Evolutionary conservation across 2,888 invertebrate genomes (phyloP).

Genomic region (Gymnosoma rotundatum): DNA sequence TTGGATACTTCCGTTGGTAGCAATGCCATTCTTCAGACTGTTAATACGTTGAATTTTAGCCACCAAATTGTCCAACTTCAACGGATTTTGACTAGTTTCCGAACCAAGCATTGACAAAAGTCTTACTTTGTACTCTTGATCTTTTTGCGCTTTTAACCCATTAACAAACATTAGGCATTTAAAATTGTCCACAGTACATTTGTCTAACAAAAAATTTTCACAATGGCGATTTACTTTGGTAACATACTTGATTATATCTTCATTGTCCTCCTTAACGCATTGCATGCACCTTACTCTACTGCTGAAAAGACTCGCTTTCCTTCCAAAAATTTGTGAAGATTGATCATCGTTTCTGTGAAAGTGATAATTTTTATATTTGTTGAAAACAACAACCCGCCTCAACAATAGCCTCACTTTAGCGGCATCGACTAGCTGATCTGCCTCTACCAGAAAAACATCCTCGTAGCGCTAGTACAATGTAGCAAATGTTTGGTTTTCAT

Average conservation of each 20-base stretch:
- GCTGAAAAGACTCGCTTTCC: too few relatives aligned
- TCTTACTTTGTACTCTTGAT: constrained; percentile 44
- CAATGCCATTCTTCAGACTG: constrained; percentile 18
- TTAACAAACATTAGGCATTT: constrained; percentile 52
- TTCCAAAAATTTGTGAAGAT: too few relatives aligned
- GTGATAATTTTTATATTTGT: too few relatives aligned
- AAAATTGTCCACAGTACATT: constrained; percentile 47
- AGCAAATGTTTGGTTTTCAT: too few relatives aligned
- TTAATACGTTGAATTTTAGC: constrained; percentile 27
- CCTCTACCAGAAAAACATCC: too few relatives aligned
- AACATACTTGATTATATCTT: constrained; percentile 13
- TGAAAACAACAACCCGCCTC: too few relatives aligned
- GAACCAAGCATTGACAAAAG: constrained; percentile 37
- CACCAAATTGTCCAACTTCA: constrained; percentile 25
- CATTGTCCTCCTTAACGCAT: too few relatives aligned
- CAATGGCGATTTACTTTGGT: constrained; percentile 44
- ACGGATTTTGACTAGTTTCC: constrained; percentile 3
- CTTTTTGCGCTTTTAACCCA: constrained; percentile 28
- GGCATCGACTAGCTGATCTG: too few relatives aligned
- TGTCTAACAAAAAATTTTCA: constrained; percentile 54
- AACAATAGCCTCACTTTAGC: too few relatives aligned
- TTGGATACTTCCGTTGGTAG: background rate
- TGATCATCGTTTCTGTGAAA: too few relatives aligned
- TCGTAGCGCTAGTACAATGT: too few relatives aligned
- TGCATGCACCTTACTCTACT: too few relatives aligned